A percentile compares a stretch with the other conserved stretches of the same genome.
Conservation (phyloP, 2,797 vertebrate genomes). For the Tolypeutes matacus region DNA sequence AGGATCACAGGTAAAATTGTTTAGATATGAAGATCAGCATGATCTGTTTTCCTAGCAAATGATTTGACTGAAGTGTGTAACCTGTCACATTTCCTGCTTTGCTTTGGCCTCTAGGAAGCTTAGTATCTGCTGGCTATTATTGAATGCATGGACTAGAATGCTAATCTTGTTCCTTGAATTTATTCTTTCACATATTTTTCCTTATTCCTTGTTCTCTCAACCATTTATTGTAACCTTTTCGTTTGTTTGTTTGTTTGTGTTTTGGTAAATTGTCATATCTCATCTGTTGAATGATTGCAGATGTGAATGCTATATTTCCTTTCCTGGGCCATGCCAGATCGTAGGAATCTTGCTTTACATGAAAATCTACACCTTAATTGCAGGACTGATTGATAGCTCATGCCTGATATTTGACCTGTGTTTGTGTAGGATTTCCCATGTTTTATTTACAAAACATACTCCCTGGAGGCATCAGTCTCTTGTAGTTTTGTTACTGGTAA, state of each 20-base stretch:
- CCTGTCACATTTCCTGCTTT: not conserved
- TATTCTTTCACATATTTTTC: not conserved
- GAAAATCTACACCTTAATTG: not conserved
- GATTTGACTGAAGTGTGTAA: not conserved
- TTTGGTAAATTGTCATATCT: conserved; percentile 5
- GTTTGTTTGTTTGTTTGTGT: not conserved
- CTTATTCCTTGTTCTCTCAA: conserved; percentile 1
- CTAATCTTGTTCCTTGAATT: not conserved
- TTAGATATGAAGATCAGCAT: not conserved
- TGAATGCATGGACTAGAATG: not conserved
- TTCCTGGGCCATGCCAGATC: not conserved
- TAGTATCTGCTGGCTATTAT: not conserved
- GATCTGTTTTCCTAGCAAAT: not conserved
- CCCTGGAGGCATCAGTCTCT: not conserved
- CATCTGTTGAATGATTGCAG: not conserved
- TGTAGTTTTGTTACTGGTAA: not conserved
- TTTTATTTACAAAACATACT: not conserved
- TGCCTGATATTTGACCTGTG: not conserved
- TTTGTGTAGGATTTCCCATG: not conserved
- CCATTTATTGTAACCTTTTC: not conserved
- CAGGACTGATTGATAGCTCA: not conserved
- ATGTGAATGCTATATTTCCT: not conserved
- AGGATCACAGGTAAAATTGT: not conserved
- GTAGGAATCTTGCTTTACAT: not conserved
- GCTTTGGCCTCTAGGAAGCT: not conserved